Base-by-base conservation (phyloP, 2,113 vertebrate genomes). In the Platichthys flesus region DNA sequence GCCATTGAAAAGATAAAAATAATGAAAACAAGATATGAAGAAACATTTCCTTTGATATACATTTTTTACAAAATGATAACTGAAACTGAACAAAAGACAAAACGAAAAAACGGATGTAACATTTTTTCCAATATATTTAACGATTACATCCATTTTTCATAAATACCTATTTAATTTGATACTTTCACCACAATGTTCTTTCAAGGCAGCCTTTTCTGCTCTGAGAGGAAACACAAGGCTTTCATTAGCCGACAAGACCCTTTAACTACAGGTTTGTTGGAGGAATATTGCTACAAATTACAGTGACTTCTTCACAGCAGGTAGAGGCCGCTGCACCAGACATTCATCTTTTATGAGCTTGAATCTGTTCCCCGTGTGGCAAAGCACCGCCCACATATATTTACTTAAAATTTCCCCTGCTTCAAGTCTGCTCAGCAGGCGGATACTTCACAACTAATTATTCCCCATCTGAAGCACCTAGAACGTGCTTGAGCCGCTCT, bases 391-490 rank as follows among this genome's bases (percentile, higher is more conserved):
- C 65, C 65, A 55, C 74, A 54, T 23, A 68, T 67, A 82, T 84
- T 88, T 81, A 88, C 84, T 86, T 74, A 56, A 63, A 72, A 76
- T 88, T 65, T 80, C 0, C 40, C 66, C 81, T 76, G 78, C 68
- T 74, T 68, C 26, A 60, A 62, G 68, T 78, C 80, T 42, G 72
- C 80, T 82, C 72, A 26, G 67, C 37, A 56, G 78, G 68, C 77
- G 60, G 26, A 81, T 74, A 76, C 83, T 85, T 85, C 82, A 66
- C 59, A 61, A 15, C 40, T 82, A 78, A 92, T 90, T 88, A 90
- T 84, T 76, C 85, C 15, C 64, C 61, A 71, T 78, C 76, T 63
- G 65, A 88, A 82, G 85, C 71, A 79, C 81, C 77, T 54, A 24
- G 35, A 83, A 79, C 47, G 56, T 49, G 74, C 64, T 14, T 20